These are phyloP conservation scores for Molanna angustata DNA, from an alignment of 2,888 invertebrate genomes.

Conservation along the genomic window DNA sequence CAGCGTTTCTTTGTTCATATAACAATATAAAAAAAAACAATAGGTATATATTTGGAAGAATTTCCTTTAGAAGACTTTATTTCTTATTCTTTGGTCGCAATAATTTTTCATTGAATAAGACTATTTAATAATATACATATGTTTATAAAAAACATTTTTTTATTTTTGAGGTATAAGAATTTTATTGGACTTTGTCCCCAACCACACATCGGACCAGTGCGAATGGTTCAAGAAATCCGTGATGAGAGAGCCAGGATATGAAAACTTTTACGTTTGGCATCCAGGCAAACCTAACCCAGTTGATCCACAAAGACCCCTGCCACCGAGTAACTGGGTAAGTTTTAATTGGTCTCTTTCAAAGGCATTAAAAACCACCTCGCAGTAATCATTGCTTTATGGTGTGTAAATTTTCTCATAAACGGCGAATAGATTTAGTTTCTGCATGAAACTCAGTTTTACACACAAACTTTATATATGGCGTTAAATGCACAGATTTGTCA, in stretches of 20 bases:
- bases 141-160: too few species aligned
- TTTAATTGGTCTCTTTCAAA: not conserved
- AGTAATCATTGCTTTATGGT: not conserved
- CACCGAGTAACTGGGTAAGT: slow-evolving; percentile 51
- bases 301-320: slow-evolving; percentile 32
- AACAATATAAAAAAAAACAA: too few species aligned
- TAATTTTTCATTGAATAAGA: too few species aligned
- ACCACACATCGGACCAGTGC: slow-evolving; percentile 54
- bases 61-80: too few species aligned
- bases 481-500: too few species aligned
- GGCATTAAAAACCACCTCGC: not conserved
- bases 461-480: too few species aligned
- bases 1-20: too few species aligned
- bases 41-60: too few species aligned
- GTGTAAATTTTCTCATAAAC: not conserved
- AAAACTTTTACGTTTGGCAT: slow-evolving; percentile 67
- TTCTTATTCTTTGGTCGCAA: too few species aligned
- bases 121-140: too few species aligned
- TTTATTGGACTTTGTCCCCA: slow-evolving; percentile 30
- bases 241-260: slow-evolving; percentile 53
- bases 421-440: too few species aligned
- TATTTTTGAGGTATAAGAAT: slow-evolving; percentile 37
- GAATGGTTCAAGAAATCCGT: slow-evolving; percentile 70
- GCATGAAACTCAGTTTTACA: too few species aligned
- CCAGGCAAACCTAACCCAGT: slow-evolving; percentile 42